These are phyloP conservation scores for Rhinichthys osculus DNA, from an alignment of 2,797 vertebrate species.

Conservation along the genomic window DNA sequence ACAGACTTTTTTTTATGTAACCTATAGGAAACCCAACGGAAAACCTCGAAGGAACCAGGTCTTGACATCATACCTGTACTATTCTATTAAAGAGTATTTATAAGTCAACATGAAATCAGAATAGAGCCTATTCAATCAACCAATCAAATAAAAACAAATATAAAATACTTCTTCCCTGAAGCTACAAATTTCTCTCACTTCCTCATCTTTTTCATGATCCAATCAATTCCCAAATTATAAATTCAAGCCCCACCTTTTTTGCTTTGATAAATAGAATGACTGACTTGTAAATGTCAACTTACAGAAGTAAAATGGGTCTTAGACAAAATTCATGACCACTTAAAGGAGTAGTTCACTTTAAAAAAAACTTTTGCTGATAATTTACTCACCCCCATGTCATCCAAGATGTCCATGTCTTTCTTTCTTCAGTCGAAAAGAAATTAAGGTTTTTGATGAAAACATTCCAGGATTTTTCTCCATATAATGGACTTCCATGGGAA, in stretches of 20 bases:
- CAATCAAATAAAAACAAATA: not conserved
- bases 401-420: too few relatives aligned
- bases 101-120: not conserved
- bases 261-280: not conserved
- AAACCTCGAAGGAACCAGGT: not conserved
- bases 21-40: not conserved
- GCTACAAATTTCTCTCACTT: not conserved
- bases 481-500: too few relatives aligned
- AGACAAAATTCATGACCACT: not conserved
- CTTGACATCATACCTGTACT: not conserved
- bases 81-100: not conserved
- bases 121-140: not conserved
- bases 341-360: not conserved
- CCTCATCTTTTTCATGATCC: not conserved
- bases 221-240: not conserved
- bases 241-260: not conserved
- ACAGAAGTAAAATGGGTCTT: not conserved
- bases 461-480: too few relatives aligned
- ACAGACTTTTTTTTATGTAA: not conserved
- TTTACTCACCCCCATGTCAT: too few relatives aligned
- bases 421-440: too few relatives aligned
- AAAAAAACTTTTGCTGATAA: too few relatives aligned
- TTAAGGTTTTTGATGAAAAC: too few relatives aligned
- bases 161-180: not conserved
- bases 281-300: not conserved